Percentiles rank a stretch among this genome's conserved stretches.
These are phyloP conservation scores for Drosophila robusta DNA, from an alignment of 2,888 invertebrate species.

Conservation along the genomic window DNA sequence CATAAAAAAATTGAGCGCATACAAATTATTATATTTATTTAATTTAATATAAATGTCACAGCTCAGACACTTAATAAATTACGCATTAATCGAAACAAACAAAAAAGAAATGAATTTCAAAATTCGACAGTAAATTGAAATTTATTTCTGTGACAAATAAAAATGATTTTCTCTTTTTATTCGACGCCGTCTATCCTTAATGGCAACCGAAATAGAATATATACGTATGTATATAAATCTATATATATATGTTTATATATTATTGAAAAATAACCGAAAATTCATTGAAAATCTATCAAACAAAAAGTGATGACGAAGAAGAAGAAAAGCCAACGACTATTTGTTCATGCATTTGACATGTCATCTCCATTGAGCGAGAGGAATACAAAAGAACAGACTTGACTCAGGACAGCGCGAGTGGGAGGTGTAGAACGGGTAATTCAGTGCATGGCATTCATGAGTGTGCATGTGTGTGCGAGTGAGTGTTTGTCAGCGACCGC, in stretches of 20 bases:
- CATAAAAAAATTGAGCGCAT: too few species aligned
- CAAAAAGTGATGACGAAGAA: conserved; percentile 6
- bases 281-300: conserved; percentile 44
- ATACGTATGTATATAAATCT: background rate
- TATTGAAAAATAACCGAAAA: conserved; percentile 34
- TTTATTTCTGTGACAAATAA: conserved; percentile 10
- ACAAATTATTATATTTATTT: too few species aligned
- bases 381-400: conserved; percentile 50
- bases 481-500: conserved; percentile 32
- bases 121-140: background rate
- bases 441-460: conserved; percentile 66
- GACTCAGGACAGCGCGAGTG: conserved; percentile 6
- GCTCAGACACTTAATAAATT: background rate
- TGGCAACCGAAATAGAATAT: background rate
- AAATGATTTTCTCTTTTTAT: conserved; percentile 2
- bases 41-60: background rate
- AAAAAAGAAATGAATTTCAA: background rate
- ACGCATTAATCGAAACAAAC: background rate
- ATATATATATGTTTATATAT: conserved; percentile 1
- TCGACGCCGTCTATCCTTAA: background rate
- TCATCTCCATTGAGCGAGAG: conserved; percentile 48
- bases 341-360: conserved; percentile 69
- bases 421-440: conserved; percentile 25
- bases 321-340: conserved; percentile 37
- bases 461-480: conserved; percentile 16